Evolutionary conservation across 30 jellyfish, hydroid and myxozoan genomes (phyloP), one percentile per base, ranked within the genome.

Genomic region (Sanderia malayensis): DNA sequence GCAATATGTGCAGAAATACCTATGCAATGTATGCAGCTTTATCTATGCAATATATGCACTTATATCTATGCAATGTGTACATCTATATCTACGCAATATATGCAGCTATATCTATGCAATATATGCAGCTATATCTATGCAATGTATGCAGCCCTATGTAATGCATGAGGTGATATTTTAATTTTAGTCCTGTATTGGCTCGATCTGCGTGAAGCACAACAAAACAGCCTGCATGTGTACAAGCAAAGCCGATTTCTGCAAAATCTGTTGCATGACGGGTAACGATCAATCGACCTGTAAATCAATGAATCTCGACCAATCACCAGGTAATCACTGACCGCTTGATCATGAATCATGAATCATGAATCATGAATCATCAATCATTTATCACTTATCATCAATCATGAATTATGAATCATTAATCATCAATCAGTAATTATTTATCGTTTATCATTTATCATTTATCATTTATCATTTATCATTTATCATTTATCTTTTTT

Each of bases 141-240:
- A n/a, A n/a, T n/a, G n/a, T n/a, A n/a, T n/a, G n/a, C n/a, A n/a
- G n/a, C n/a, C n/a, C n/a, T n/a, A n/a, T n/a, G n/a, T n/a, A n/a
- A n/a, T n/a, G n/a, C n/a, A n/a, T n/a, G n/a, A 11, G 26, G 62
- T 23, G 28, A 2, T 28, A 26, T 58, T 70, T 44, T 28, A 31
- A 26, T 61, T 74, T 10, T 31, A 89, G 97, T 76, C 75, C 0
- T 89, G 97, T 65, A 82, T 71, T 46, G 97, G 97, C 2, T 89
- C 97, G 32, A 69, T 89, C 63, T 89, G 97, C 46, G 37, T 66
- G 53, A 68, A 75, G 49, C 0, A 67, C n/a, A 49, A 61, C 69
- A 28, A 76, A 41, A 52, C 55, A 10, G 97, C 74, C 17, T 89
- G 97, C 55, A 84, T 83, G 86, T 89, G 97, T 62, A 59, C 81